These are phyloP conservation scores for Spizaetus ornatus DNA, from an alignment of 2,113 vertebrate genomes.

Conservation along the genomic window DNA sequence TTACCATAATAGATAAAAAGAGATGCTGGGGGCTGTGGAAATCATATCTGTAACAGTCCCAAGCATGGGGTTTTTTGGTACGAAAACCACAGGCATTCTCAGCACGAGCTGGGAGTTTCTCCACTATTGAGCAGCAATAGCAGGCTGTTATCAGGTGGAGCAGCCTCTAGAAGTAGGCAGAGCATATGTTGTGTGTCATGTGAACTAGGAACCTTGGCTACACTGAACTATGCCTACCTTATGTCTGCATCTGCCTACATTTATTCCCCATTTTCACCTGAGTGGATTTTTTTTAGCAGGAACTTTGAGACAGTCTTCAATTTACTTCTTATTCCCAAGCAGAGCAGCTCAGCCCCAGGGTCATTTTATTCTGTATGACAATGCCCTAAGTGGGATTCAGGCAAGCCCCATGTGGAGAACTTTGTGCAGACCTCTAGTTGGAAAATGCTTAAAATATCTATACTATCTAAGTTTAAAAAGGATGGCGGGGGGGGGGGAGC, in stretches of 20 bases:
- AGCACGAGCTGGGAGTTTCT: neutral
- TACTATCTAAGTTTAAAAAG: constrained; percentile 14
- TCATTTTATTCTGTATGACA: neutral
- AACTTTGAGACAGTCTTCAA: neutral
- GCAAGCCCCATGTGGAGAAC: neutral
- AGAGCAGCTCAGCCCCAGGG: neutral
- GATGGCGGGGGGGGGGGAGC: neutral
- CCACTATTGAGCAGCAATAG: neutral
- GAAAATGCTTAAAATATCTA: constrained; percentile 13
- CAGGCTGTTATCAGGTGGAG: neutral
- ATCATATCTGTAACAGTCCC: neutral
- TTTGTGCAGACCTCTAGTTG: neutral
- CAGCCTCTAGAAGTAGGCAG: neutral
- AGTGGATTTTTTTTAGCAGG: neutral
- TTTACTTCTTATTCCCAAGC: neutral
- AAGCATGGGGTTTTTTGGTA: neutral
- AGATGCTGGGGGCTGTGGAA: neutral
- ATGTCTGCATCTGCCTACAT: neutral
- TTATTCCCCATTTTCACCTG: neutral
- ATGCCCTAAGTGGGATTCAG: neutral
- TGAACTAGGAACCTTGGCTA: neutral
- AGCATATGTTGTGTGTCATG: neutral
- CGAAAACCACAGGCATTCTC: neutral
- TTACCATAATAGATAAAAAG: neutral
- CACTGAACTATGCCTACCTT: neutral